phyloP scores from a whole-genome alignment of 2,888 invertebrate species.

The Pyralis farinalis region DNA sequence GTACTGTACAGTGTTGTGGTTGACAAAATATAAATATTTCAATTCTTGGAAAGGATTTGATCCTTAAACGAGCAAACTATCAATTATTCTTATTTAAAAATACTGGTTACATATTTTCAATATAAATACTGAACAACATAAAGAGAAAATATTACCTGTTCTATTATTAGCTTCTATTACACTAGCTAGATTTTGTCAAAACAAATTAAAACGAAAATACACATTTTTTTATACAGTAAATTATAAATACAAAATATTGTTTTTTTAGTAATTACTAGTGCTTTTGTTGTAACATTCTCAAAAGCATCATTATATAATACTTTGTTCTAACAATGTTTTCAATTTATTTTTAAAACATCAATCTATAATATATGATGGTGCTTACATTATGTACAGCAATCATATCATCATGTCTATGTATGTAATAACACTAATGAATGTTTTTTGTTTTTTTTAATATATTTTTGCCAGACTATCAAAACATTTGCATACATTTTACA shows the following conservation, averaged over 20 bases:
- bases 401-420: conserved; percentile 26
- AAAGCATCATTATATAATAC: too few species aligned
- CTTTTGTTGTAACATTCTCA: too few species aligned
- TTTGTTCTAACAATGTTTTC: not conserved
- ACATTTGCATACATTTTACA: conserved; percentile 22
- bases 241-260: conserved; percentile 5
- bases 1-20: not conserved
- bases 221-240: not conserved
- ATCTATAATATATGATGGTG: conserved; percentile 24
- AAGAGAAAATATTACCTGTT: conserved; percentile 13
- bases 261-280: too few species aligned
- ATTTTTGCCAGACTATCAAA: conserved; percentile 32
- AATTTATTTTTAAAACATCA: conserved; percentile 7
- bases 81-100: conserved; percentile 26
- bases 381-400: conserved; percentile 44
- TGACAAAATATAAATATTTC: conserved; percentile 8
- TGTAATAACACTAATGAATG: conserved; percentile 31
- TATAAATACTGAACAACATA: conserved; percentile 14
- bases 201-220: conserved; percentile 12
- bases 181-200: conserved; percentile 22
- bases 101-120: conserved; percentile 28
- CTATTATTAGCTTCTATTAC: conserved; percentile 5
- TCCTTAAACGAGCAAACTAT: conserved; percentile 11
- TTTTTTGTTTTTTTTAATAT: conserved; percentile 33
- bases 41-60: conserved; percentile 10